These are phyloP conservation scores for Agapostemon virescens DNA, from an alignment of 2,888 invertebrate genomes.

Conservation along the genomic window DNA sequence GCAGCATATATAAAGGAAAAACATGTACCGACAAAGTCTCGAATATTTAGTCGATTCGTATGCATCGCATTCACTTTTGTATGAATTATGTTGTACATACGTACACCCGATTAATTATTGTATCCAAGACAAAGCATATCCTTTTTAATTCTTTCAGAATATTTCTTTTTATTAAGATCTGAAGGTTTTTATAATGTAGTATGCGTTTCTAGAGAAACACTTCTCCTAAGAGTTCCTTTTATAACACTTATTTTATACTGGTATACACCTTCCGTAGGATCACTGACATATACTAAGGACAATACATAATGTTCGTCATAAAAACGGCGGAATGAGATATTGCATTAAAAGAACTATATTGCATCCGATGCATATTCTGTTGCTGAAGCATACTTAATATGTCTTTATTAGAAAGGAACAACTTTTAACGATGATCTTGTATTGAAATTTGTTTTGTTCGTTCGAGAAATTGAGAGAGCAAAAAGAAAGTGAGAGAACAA, in stretches of 20 bases:
- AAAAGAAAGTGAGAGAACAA: conserved; percentile 3
- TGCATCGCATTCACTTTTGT: conserved; percentile 31
- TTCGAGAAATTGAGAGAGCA: background rate
- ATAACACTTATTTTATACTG: conserved; percentile 62
- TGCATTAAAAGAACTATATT: conserved; percentile 42
- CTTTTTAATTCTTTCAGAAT: conserved; percentile 52
- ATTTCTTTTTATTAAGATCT: conserved; percentile 48
- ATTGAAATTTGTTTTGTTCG: conserved; percentile 28
- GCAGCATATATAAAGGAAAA: conserved; percentile 34
- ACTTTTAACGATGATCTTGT: conserved; percentile 41
- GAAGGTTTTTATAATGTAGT: conserved; percentile 54
- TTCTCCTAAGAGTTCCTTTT: conserved; percentile 66
- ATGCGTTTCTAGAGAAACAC: conserved; percentile 56
- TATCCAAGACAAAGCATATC: conserved; percentile 38
- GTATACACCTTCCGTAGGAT: conserved; percentile 54
- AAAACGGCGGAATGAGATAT: conserved; percentile 36
- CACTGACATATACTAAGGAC: conserved; percentile 47
- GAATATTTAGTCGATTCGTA: conserved; percentile 22
- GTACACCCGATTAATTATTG: conserved; percentile 35
- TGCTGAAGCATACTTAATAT: conserved; percentile 46
- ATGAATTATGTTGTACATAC: conserved; percentile 41
- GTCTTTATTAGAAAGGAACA: conserved; percentile 22
- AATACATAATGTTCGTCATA: conserved; percentile 32
- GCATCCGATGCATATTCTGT: conserved; percentile 46
- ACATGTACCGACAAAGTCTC: conserved; percentile 35